Percentiles rank a stretch among this genome's conserved stretches.
These are phyloP conservation scores for Drosophila subobscura DNA, from an alignment of 1,140 invertebrate species.

Conservation along the genomic window DNA sequence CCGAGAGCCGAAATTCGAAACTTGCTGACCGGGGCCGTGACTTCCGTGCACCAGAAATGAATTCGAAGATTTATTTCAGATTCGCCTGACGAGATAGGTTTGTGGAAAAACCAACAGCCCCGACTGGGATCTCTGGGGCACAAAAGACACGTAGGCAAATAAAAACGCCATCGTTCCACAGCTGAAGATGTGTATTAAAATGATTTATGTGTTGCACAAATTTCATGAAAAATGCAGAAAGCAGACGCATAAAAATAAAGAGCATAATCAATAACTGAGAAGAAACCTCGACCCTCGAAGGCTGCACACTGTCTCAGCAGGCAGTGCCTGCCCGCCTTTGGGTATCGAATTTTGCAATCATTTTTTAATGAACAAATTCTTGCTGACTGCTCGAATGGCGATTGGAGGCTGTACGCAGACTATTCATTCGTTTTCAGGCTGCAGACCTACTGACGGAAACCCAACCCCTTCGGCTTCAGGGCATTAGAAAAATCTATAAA, in stretches of 20 bases:
- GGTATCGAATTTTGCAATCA: neutral
- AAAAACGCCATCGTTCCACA: slow-evolving; percentile 63
- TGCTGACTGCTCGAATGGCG: neutral
- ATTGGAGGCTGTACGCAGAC: neutral
- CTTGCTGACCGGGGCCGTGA: slow-evolving; percentile 62
- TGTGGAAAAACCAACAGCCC: slow-evolving; percentile 23
- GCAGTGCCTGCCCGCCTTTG: no score
- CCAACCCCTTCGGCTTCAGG: slow-evolving; percentile 3
- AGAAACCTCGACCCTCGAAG: neutral
- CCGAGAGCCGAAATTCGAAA: slow-evolving; percentile 18
- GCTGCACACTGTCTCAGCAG: no score
- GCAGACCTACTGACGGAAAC: neutral
- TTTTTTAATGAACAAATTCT: neutral
- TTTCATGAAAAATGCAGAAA: slow-evolving; percentile 62
- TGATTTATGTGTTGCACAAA: slow-evolving; percentile 68
- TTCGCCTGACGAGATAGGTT: slow-evolving; percentile 73
- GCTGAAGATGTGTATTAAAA: slow-evolving; percentile 65
- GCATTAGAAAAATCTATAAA: slow-evolving; percentile 74
- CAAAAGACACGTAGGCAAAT: slow-evolving; percentile 76
- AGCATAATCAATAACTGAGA: slow-evolving; percentile 38
- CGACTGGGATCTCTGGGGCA: neutral
- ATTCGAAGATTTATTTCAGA: slow-evolving; percentile 77
- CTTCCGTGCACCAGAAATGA: slow-evolving; percentile 69
- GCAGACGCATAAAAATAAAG: neutral
- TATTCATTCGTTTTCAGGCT: neutral